These are phyloP conservation scores for Pithys albifrons DNA, from an alignment of 2,113 vertebrate species.

Conservation along the genomic window DNA sequence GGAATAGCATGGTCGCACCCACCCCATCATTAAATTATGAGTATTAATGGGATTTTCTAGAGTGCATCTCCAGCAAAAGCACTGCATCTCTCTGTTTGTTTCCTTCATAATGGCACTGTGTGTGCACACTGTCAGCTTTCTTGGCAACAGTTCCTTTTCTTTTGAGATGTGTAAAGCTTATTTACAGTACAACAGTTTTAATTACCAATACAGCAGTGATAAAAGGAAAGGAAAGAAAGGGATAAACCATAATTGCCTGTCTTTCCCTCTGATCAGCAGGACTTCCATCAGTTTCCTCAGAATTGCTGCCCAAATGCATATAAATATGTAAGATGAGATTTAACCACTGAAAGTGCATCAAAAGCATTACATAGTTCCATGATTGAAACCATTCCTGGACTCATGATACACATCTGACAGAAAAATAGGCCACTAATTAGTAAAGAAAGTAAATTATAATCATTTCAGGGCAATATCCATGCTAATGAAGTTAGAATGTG, in stretches of 20 bases:
- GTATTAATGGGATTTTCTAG: conserved; percentile 24
- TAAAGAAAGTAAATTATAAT: conserved; percentile 32
- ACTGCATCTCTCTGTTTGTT: background rate
- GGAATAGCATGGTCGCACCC: background rate
- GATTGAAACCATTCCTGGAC: conserved; percentile 39
- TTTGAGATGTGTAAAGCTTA: conserved; percentile 26
- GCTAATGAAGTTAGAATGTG: background rate
- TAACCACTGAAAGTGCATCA: conserved; percentile 38
- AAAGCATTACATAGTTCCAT: background rate
- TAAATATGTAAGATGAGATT: conserved; percentile 24
- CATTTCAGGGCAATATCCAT: background rate
- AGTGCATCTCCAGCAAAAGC: background rate
- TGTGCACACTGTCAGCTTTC: conserved; percentile 12
- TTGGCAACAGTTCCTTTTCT: conserved; percentile 20
- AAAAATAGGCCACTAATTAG: conserved; percentile 57
- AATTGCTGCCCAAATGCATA: background rate
- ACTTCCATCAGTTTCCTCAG: background rate
- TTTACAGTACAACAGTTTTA: conserved; percentile 54
- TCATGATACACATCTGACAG: background rate
- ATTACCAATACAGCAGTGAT: conserved; percentile 25
- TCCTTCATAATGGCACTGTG: background rate
- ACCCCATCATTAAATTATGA: background rate
- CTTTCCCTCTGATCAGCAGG: conserved; percentile 2
- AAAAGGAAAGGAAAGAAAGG: conserved; percentile 1
- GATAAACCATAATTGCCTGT: background rate